Conservation (phyloP, 2,888 invertebrate genomes). For the Hypomecis atomaria region DNA sequence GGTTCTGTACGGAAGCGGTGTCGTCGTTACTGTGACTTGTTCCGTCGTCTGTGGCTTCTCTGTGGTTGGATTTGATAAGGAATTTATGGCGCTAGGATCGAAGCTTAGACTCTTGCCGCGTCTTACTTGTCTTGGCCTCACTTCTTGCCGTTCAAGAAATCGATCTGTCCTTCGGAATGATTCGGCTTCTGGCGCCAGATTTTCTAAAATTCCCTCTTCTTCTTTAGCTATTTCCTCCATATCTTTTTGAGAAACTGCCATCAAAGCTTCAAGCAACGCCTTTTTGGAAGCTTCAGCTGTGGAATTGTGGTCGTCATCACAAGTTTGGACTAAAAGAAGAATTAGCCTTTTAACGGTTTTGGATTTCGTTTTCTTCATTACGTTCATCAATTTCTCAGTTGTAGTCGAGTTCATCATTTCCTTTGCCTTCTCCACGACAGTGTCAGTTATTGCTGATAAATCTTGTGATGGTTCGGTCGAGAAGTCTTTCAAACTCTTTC, state of each 20-base stretch:
- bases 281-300: slow-evolving; percentile 89
- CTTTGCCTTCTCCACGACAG: slow-evolving; percentile 88
- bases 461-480: slow-evolving; percentile 84
- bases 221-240: slow-evolving; percentile 80
- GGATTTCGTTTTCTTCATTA: slow-evolving; percentile 93
- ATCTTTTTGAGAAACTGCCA: slow-evolving; percentile 86
- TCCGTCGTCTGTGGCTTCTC: slow-evolving; percentile 50
- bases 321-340: slow-evolving; percentile 90
- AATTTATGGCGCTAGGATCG: slow-evolving; percentile 71
- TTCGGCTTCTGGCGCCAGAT: slow-evolving; percentile 56
- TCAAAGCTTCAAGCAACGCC: slow-evolving; percentile 87
- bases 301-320: slow-evolving; percentile 88
- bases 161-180: slow-evolving; percentile 61
- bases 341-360: slow-evolving; percentile 90
- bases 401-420: slow-evolving; percentile 92
- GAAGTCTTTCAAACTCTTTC: slow-evolving; percentile 66
- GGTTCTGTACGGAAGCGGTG: slow-evolving; percentile 60
- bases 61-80: slow-evolving; percentile 69
- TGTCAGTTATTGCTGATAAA: slow-evolving; percentile 86
- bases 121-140: slow-evolving; percentile 56
- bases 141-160: slow-evolving; percentile 59
- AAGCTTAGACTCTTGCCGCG: slow-evolving; percentile 68
- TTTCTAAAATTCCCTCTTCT: slow-evolving; percentile 62
- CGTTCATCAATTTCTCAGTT: slow-evolving; percentile 89
- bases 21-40: slow-evolving; percentile 62